Conservation (phyloP, 2,113 vertebrate genomes). For the Megaceryle maxima region DNA sequence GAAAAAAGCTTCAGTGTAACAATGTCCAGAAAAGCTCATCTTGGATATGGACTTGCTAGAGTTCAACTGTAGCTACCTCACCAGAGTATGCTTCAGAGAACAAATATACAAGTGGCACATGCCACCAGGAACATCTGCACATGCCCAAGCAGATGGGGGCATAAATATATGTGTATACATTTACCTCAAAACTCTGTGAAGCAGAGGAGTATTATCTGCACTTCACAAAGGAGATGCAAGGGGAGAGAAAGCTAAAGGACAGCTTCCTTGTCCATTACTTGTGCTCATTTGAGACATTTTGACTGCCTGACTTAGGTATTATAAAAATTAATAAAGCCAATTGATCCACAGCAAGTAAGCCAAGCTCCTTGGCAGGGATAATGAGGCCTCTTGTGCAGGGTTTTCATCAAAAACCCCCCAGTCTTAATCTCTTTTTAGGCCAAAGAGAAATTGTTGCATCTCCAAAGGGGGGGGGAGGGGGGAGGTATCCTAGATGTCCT, state of each 20-base stretch:
- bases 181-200: not conserved
- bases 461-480: not conserved
- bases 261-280: not conserved
- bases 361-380: not conserved
- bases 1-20: not conserved
- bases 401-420: not conserved
- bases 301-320: not conserved
- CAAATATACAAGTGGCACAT: rapidly evolving
- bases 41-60: not conserved
- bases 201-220: not conserved
- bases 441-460: not conserved
- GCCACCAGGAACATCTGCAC: rapidly evolving
- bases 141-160: rapidly evolving
- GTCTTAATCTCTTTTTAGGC: not conserved
- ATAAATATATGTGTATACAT: not conserved
- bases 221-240: not conserved
- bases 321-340: not conserved
- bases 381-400: rapidly evolving
- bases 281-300: not conserved
- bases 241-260: not conserved
- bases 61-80: not conserved
- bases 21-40: not conserved
- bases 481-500: not conserved
- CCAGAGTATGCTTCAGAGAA: not conserved
- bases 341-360: not conserved